phyloP scores from a whole-genome alignment of 2,888 invertebrate genomes.

The Ectemnius continuus region DNA sequence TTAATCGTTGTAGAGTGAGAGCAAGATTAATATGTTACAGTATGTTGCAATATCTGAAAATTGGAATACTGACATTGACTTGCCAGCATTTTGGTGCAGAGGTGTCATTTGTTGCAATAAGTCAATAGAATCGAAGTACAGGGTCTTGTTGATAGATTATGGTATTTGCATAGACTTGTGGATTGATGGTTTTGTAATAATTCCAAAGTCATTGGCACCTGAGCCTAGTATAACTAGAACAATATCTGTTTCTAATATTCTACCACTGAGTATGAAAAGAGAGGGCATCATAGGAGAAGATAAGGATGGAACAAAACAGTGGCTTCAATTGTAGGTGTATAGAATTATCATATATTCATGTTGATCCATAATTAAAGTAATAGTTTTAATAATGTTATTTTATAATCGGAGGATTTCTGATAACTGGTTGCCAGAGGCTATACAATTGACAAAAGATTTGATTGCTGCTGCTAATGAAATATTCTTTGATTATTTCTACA shows the following conservation, averaged over 20 bases:
- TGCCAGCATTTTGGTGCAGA: constrained; percentile 57
- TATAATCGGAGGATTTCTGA: constrained; percentile 30
- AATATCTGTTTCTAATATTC: constrained; percentile 57
- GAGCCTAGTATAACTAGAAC: constrained; percentile 54
- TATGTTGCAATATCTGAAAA: constrained; percentile 46
- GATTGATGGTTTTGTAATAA: constrained; percentile 47
- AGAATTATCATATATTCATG: too few relatives aligned
- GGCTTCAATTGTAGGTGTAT: constrained; percentile 1
- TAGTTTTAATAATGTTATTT: background rate
- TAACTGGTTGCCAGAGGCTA: constrained; percentile 63
- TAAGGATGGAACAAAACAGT: background rate
- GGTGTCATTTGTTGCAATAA: constrained; percentile 52
- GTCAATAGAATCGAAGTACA: constrained; percentile 23
- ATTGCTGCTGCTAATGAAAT: constrained; percentile 55
- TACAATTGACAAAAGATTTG: constrained; percentile 61
- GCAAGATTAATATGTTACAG: constrained; percentile 34
- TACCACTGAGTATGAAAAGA: constrained; percentile 42
- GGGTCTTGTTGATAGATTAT: constrained; percentile 60
- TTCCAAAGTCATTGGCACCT: constrained; percentile 26
- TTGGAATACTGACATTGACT: constrained; percentile 24
- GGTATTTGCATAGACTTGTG: constrained; percentile 51
- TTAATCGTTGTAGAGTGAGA: background rate
- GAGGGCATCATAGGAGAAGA: background rate
- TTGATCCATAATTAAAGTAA: background rate
- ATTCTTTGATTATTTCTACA: constrained; percentile 63